phyloP scores from a whole-genome alignment of 1,140 invertebrate genomes.

The Heliconius congener region DNA sequence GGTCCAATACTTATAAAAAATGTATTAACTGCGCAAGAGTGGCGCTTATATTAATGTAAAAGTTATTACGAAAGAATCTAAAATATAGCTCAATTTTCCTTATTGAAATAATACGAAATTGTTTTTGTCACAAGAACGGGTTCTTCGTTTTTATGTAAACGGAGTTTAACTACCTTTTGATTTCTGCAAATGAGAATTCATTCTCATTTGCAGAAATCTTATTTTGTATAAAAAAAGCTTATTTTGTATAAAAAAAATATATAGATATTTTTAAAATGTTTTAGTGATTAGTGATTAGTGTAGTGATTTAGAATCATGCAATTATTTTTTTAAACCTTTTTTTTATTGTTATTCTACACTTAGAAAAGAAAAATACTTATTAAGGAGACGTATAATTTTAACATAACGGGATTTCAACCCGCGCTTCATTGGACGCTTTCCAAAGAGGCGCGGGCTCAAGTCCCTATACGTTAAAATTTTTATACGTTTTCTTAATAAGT shows the following conservation, averaged over 20 bases:
- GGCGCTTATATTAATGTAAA: not conserved
- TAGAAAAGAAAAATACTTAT: no score
- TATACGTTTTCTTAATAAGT: no score
- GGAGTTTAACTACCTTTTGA: constrained; percentile 8
- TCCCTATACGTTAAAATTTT: no score
- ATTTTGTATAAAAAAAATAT: not conserved
- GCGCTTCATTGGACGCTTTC: no score
- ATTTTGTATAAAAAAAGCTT: not conserved
- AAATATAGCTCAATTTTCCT: not conserved
- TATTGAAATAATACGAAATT: not conserved
- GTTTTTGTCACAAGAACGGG: not conserved
- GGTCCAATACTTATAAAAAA: not conserved
- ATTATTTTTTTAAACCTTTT: no score
- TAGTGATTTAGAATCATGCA: not conserved
- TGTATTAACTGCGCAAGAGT: not conserved
- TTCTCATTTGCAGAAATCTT: no score
- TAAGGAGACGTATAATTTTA: no score
- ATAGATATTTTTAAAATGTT: not conserved
- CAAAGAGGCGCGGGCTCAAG: no score
- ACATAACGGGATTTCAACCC: no score
- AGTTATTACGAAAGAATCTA: constrained; percentile 2
- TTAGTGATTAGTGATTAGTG: not conserved
- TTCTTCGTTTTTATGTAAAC: not conserved
- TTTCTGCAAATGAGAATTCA: not conserved
- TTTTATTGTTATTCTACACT: no score